Evolutionary conservation across 2,797 vertebrate species (phyloP), one percentile per base, ranked within the genome.

Genomic region (Oreortyx pictus): DNA sequence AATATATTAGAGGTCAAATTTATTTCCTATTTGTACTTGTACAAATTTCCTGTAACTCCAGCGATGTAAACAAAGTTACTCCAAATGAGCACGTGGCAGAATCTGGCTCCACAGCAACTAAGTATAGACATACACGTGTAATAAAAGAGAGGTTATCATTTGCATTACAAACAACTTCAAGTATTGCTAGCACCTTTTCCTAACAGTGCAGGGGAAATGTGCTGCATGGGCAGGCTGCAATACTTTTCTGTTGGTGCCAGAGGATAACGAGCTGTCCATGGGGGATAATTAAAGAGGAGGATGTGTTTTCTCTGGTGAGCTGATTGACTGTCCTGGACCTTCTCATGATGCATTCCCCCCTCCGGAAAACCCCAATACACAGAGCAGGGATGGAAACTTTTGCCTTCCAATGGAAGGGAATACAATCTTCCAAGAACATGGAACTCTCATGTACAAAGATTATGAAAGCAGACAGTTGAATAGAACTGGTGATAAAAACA

Each of bases 1-100:
- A 73, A 81, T 66, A 68, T 4, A 92, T 64, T 83, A 67, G 81
- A 86, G 66, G 43, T 46, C 66, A 90, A 87, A 90, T 87, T 72
- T 1, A 41, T 68, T 87, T 90, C 65, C 62, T 50, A 68, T 65
- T 92, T 5, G 3, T 82, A 57, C 35, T 85, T 47, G 54, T 5
- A 82, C 35, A 78, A 81, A 81, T 70, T 82, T 44, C 22, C 25
- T 86, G 35, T 52, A 81, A 73, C 43, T 88, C 39, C 66, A 75
- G 24, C 18, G 61, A 65, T 39, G 39, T 52, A 37, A 61, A 61
- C 24, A 65, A 80, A 49, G 73, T 73, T 92, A 86, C 62, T 89
- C 66, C 82, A 86, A 29, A 27, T 73, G 59, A 92, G 83, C 46
- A 31, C 12, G 39, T 41, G 62, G 59, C 62, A 82, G 73, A 71